phyloP scores from a whole-genome alignment of 2,113 vertebrate species.

The Gobius niger region DNA sequence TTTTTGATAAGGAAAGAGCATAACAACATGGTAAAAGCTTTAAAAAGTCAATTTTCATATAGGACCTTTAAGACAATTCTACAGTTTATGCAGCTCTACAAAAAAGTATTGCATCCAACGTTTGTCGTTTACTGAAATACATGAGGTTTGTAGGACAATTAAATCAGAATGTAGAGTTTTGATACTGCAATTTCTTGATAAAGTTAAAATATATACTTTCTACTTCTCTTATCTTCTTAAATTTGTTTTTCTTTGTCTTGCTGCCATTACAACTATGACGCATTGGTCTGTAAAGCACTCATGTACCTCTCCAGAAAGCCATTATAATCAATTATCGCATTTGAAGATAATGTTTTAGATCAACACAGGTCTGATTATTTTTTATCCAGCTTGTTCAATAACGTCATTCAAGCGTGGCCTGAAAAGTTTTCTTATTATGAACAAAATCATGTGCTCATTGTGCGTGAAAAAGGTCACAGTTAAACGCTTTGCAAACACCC shows the following conservation, averaged over 20 bases:
- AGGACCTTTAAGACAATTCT: too few species aligned
- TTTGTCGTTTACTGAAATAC: too few species aligned
- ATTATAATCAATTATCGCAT: neutral
- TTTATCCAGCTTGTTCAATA: neutral
- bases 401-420: slow-evolving; percentile 7
- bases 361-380: slow-evolving; percentile 18
- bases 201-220: neutral
- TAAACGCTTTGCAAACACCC: neutral
- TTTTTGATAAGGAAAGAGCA: too few species aligned
- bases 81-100: too few species aligned
- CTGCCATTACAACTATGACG: slow-evolving; percentile 14
- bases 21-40: too few species aligned
- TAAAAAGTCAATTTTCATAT: too few species aligned
- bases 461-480: neutral
- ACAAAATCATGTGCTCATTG: slow-evolving; percentile 2
- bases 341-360: slow-evolving; percentile 29
- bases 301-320: slow-evolving; percentile 9
- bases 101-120: too few species aligned
- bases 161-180: too few species aligned
- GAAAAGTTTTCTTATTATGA: slow-evolving; percentile 7
- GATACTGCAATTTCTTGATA: neutral
- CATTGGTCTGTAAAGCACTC: slow-evolving; percentile 19
- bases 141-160: too few species aligned
- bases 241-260: slow-evolving; percentile 8
- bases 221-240: slow-evolving; percentile 12